Base-by-base conservation (phyloP, 2,888 invertebrate species). In the Sussaba pulchella region DNA sequence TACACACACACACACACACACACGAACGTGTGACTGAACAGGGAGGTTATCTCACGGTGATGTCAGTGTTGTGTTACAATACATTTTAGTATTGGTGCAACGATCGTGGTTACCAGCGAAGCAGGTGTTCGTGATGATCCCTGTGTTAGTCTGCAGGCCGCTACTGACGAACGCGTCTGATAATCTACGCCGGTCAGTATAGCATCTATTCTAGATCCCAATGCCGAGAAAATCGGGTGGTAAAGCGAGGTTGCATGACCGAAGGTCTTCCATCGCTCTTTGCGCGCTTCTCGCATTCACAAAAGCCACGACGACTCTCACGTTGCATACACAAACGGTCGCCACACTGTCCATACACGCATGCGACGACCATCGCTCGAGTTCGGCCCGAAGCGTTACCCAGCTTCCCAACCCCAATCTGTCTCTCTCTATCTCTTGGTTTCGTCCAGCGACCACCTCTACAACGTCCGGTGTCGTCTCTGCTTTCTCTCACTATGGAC, bases 401-500 rank as follows among this genome's bases (percentile, higher is more conserved):
- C 61, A 61, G 71, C 21, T 21, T 1, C 57, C 57, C 36, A 9
- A n/a, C 52, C 17, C 52, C 41, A 67, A 67, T 52, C 70, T 24
- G 59, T 59, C 72, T 66, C 70, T 36, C 63, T 57, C 57, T 61
- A 50, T 43, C 73, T 71, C 73, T 47, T 64, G 72, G 75, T 71
- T 57, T 75, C 69, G 75, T 69, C 72, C 31, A 10, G 57, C 19
- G 52, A 71, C 63, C 72, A 71, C 50, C 57, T 41, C 64, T 45
- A 71, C 73, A n/a, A 26, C 57, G 26, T 64, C 64, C 61, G 43
- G 31, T 69, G 67, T 70, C 57, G 52, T 41, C 61, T 54, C 59
- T 24, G 83, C 78, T 85, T 41, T 67, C 84, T 85, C 86, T 85
- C 87, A 85, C 87, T 88, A 88, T 88, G 86, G 89, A 89, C 85